A percentile compares a stretch with the other conserved stretches of the same genome.
Conservation (phyloP, 2,797 vertebrate species). For the Dryobates pubescens region DNA sequence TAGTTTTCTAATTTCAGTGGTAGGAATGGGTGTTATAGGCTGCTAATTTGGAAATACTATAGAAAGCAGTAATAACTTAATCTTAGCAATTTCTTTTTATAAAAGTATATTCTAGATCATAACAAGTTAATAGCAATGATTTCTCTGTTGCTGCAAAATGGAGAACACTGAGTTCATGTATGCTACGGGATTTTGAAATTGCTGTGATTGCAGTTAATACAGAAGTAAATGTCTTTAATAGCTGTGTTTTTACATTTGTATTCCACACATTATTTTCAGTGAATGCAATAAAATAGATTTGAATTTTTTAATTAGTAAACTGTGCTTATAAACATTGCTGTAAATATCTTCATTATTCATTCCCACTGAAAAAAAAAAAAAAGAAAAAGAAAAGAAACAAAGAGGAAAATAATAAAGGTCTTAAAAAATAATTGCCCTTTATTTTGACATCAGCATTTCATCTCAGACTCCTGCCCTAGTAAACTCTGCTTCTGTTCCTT, state of each 20-base stretch:
- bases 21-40: not conserved
- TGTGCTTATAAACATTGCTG: not conserved
- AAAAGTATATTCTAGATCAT: not conserved
- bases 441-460: not conserved
- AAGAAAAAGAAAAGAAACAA: too few species aligned
- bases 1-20: not conserved
- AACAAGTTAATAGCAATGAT: not conserved
- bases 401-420: not conserved
- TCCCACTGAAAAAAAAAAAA: not conserved
- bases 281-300: not conserved
- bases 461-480: not conserved
- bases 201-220: not conserved
- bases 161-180: not conserved
- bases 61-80: not conserved
- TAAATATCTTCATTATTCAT: not conserved
- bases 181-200: conserved; percentile 10
- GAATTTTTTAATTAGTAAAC: not conserved
- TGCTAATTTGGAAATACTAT: not conserved
- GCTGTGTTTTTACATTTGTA: not conserved
- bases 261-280: not conserved
- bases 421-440: not conserved
- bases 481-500: not conserved
- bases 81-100: not conserved
- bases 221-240: not conserved
- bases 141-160: not conserved